A percentile compares a stretch with the other conserved stretches of the same genome.
Evolutionary conservation across 2,113 vertebrate genomes (phyloP).

Genomic region (Elaphurus davidianus): DNA sequence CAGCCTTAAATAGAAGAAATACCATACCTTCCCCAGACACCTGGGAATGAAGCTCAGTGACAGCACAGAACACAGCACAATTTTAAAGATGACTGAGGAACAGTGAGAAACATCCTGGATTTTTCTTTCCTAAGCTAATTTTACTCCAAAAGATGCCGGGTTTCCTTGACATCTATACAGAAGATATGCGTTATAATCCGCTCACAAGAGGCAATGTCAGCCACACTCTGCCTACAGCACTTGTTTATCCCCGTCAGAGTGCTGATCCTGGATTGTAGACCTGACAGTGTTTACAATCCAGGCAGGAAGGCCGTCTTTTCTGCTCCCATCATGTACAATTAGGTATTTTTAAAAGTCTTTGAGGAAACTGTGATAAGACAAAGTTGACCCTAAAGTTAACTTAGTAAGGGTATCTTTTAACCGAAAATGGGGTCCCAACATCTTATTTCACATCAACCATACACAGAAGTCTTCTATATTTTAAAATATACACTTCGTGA

Average conservation of each 20-base stretch:
- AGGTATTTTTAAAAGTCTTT: background rate
- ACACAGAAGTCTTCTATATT: background rate
- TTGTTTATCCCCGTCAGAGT: background rate
- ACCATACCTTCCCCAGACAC: background rate
- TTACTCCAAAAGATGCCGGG: background rate
- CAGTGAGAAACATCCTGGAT: background rate
- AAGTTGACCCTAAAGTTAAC: background rate
- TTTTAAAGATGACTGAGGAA: constrained; percentile 16
- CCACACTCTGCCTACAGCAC: background rate
- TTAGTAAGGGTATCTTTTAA: background rate
- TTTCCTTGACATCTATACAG: background rate
- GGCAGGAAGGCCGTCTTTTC: background rate
- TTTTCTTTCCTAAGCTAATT: constrained; percentile 16
- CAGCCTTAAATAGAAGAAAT: background rate
- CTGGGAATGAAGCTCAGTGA: background rate
- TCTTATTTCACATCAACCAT: background rate
- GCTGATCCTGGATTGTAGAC: background rate
- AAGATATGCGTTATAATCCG: background rate
- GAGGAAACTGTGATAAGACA: background rate
- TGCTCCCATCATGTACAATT: background rate
- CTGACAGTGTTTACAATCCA: background rate
- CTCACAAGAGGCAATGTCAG: background rate
- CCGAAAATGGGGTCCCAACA: background rate
- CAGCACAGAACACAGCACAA: background rate
- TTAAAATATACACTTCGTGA: background rate